Percentiles rank a stretch among this genome's conserved stretches.
These are phyloP conservation scores for Rallus crepitans DNA, from an alignment of 2,797 vertebrate species.

Conservation along the genomic window DNA sequence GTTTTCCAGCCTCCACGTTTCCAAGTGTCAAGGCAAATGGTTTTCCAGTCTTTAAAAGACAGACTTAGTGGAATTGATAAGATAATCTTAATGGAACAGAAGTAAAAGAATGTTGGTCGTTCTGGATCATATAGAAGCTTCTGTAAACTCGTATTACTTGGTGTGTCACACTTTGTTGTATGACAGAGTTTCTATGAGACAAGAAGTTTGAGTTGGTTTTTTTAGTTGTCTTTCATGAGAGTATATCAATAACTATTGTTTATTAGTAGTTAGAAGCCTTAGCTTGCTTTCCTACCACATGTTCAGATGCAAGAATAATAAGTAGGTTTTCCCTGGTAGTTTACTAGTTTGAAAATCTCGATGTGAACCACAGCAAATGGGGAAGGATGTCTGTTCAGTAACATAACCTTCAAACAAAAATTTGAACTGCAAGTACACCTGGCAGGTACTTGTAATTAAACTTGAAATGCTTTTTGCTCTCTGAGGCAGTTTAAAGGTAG, in stretches of 20 bases:
- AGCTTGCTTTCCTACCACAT: neutral
- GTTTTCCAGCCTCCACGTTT: neutral
- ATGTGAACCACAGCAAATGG: neutral
- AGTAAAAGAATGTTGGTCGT: neutral
- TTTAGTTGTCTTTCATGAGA: neutral
- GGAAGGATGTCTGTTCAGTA: neutral
- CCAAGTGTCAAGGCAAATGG: neutral
- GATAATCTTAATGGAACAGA: neutral
- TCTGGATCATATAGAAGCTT: neutral
- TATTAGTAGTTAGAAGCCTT: neutral
- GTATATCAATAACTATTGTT: neutral
- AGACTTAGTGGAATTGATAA: neutral
- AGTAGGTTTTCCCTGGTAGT: neutral
- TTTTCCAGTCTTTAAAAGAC: neutral
- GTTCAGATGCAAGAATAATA: neutral
- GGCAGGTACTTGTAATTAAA: neutral
- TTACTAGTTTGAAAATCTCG: neutral
- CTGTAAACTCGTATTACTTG: neutral
- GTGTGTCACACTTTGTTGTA: neutral
- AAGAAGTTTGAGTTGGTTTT: neutral
- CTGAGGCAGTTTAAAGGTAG: neutral
- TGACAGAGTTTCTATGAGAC: neutral
- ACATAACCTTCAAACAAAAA: neutral
- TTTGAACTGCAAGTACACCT: neutral
- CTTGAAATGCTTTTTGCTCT: neutral